Base-by-base conservation (phyloP, 2,797 vertebrate species). In the Peromyscus eremicus region DNA sequence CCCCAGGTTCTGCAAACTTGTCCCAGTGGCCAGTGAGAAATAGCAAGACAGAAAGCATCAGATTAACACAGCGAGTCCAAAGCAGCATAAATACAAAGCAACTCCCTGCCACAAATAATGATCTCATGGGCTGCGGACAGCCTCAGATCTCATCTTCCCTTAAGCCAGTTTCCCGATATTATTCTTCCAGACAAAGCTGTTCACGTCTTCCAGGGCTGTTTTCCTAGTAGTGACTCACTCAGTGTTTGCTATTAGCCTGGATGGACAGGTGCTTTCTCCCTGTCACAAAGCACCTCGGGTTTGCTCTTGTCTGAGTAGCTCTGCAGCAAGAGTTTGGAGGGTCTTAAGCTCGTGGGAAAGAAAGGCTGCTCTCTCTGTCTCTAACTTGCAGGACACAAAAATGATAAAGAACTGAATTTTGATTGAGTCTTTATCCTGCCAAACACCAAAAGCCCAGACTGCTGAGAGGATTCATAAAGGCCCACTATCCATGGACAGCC, bases 351-450 rank as follows among this genome's bases (percentile, higher is more conserved):
- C 95, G 70, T 9, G 0, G 27, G 55, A 81, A 96, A 88, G 55
- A 95, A 95, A 97, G 70, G 80, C 71, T 87, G 57, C 91, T 73
- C 55, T 73, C 79, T 92, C 64, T 9, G 66, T 73, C 83, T 92
- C 57, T 19, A 76, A 82, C 70, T 88, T 86, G 9, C 49, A 94
- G 71, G 94, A 90, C 68, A 73, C 62, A 96, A 97, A 97, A 88
- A 76, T 46, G 81, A 77, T 60, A 93, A 9, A 66, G 91, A 16
- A 79, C 0, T 68, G 29, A 43, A 62, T 70, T 89, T 88, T 90
- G 64, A 89, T 32, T 90, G 75, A 93, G 64, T 92, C 70, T 97
- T 89, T 92, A 95, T 60, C 83, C 93, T 95, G 37, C 71, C 68
- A 71, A 43, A 52, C 57, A 91, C 68, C 62, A 52, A 79, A 92